Evolutionary conservation across 1,140 invertebrate genomes (phyloP), one percentile per base, ranked within the genome.

Genomic region (Apis mellifera): DNA sequence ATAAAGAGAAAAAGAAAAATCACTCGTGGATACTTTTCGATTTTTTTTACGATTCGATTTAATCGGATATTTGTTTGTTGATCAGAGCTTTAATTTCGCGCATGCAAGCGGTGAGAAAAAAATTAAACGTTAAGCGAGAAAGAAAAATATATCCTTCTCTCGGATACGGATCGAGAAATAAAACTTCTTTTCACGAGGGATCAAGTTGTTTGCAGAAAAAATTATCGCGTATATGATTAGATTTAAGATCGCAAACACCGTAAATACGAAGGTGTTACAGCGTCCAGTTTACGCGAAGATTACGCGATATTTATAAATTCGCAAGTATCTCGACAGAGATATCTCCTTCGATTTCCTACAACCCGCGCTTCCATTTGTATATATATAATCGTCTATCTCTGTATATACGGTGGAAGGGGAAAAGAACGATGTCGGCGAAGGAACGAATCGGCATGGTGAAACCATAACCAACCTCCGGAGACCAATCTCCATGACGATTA

Each of bases 401-500:
- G 4, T 32, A 2, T 32, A 32, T 32, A 68, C 13, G 42, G 21
- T 48, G 11, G 8, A 68, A n/a, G 48, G 12, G n/a, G n/a, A 13
- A 48, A 4, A 48, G 13, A n/a, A 48, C 65, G 21, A 68, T 48
- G 19, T 65, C 26, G 21, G 42, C 26, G 21, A 65, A 65, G 32
- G 26, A 26, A 65, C 1, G 64, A 65, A 42, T 65, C 64, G 3
- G 9, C 32, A 19, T 32, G 21, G 32, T 68, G 42, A 68, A 68
- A 68, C 21, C 19, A 68, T n/a, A 59, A 79, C 78, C 48, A 79
- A 79, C 78, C 78, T 79, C 69, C 78, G 48, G 26, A 72, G 59
- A 26, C 68, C 68, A 71, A 42, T 72, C 72, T 73, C 69, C 85
- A 82, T 86, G 60, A 23, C 68, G 57, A 75, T 48, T 55, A 78